phyloP scores from a whole-genome alignment of 2,888 invertebrate species.

The Perdita meconis region DNA sequence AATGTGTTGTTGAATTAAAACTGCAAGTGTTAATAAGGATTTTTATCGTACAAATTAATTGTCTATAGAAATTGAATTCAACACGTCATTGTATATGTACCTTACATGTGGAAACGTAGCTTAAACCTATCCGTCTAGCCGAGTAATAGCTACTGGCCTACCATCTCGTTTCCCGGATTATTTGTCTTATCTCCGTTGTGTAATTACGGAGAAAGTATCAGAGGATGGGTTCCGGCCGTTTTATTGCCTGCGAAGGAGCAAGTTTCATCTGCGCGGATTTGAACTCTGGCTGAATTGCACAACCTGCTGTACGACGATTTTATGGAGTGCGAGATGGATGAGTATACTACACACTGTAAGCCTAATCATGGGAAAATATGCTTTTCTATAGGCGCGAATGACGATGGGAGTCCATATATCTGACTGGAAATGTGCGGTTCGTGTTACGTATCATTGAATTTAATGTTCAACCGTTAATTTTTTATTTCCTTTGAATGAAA shows the following conservation, averaged over 20 bases:
- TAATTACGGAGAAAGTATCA: conserved; percentile 64
- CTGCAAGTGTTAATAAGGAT: too few species aligned
- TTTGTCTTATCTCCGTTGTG: conserved; percentile 46
- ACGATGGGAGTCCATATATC: conserved; percentile 24
- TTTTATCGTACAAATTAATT: too few species aligned
- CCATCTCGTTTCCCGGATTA: conserved; percentile 33
- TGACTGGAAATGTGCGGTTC: neutral
- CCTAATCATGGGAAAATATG: conserved; percentile 17
- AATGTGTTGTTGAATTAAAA: too few species aligned
- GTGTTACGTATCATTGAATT: conserved; percentile 18
- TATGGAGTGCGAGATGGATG: conserved; percentile 10
- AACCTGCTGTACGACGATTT: conserved; percentile 9
- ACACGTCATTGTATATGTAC: neutral
- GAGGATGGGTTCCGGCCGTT: neutral
- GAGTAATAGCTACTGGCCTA: conserved; percentile 39
- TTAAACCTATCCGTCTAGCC: neutral
- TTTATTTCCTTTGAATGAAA: neutral
- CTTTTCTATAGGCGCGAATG: conserved; percentile 13
- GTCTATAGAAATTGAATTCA: too few species aligned
- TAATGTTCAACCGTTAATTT: neutral
- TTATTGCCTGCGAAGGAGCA: conserved; percentile 3
- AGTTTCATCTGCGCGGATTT: neutral
- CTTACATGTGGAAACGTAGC: neutral
- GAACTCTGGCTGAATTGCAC: neutral
- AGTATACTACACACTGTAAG: conserved; percentile 12